Evolutionary conservation across 2,797 vertebrate genomes (phyloP).

Genomic region (Etheostoma perlongum): DNA sequence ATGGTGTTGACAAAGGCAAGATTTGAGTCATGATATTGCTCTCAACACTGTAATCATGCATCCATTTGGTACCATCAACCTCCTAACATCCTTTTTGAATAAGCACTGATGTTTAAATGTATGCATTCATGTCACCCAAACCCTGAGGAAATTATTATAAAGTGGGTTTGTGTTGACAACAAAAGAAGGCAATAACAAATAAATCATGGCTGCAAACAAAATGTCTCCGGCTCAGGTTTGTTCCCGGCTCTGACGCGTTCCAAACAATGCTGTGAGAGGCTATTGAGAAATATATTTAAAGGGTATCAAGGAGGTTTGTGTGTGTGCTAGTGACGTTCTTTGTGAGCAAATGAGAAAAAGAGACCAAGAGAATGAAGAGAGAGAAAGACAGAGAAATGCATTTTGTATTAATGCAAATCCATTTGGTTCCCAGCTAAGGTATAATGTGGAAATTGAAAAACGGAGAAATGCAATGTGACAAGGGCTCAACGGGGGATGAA

Average conservation of each 20-base stretch:
- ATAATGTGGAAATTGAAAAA: slow-evolving; percentile 67
- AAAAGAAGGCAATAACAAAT: slow-evolving; percentile 60
- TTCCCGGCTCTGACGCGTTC: slow-evolving; percentile 23
- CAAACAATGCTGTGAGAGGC: slow-evolving; percentile 45
- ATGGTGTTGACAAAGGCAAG: slow-evolving; percentile 16
- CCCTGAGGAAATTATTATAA: slow-evolving; percentile 23
- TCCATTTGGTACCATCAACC: slow-evolving; percentile 13
- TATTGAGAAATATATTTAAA: slow-evolving; percentile 57
- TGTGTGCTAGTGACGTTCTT: slow-evolving; percentile 24
- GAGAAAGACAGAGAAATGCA: slow-evolving; percentile 27
- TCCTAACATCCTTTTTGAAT: slow-evolving; percentile 34
- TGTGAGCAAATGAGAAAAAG: slow-evolving; percentile 15
- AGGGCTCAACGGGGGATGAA: slow-evolving; percentile 34
- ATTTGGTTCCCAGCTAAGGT: slow-evolving; percentile 58
- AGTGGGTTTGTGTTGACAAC: slow-evolving; percentile 47
- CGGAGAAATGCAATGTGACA: slow-evolving; percentile 67
- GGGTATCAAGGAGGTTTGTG: slow-evolving; percentile 23
- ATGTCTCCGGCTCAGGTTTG: slow-evolving; percentile 38
- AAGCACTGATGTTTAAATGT: slow-evolving; percentile 29
- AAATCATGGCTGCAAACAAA: slow-evolving; percentile 41
- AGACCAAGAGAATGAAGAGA: background rate
- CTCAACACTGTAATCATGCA: background rate
- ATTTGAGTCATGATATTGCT: slow-evolving; percentile 12
- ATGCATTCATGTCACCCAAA: slow-evolving; percentile 38
- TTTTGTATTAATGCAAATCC: slow-evolving; percentile 66